These are phyloP conservation scores for Nomada hirtipes DNA, from an alignment of 2,888 invertebrate genomes.

Conservation along the genomic window DNA sequence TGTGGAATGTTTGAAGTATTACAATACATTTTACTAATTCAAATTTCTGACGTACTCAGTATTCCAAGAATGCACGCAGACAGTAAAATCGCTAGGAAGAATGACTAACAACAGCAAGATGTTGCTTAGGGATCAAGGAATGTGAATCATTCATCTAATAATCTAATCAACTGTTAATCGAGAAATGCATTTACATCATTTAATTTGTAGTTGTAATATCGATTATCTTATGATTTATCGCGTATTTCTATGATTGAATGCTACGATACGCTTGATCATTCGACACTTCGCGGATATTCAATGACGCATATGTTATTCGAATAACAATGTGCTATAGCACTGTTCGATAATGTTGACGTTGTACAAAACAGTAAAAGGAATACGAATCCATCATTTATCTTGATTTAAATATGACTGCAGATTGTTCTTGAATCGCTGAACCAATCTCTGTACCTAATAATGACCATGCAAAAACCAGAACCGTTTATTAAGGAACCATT, in stretches of 20 bases:
- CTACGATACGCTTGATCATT: slow-evolving; percentile 8
- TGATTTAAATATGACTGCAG: not conserved
- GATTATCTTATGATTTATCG: slow-evolving; percentile 54
- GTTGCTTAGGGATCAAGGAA: slow-evolving; percentile 12
- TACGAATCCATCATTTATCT: not conserved
- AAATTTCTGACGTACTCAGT: not conserved
- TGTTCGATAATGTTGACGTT: not conserved
- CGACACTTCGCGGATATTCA: slow-evolving; percentile 25
- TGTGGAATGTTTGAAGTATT: no score
- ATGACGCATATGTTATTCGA: slow-evolving; percentile 19
- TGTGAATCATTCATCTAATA: slow-evolving; percentile 35
- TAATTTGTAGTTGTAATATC: slow-evolving; percentile 25
- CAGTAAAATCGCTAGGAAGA: not conserved
- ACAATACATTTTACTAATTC: not conserved
- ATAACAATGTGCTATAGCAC: not conserved
- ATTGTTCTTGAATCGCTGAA: not conserved
- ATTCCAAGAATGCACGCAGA: not conserved
- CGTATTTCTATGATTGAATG: slow-evolving; percentile 27
- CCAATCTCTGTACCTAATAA: not conserved
- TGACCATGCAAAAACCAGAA: not conserved
- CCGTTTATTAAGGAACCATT: not conserved
- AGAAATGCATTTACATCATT: slow-evolving; percentile 45
- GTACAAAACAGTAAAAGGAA: not conserved
- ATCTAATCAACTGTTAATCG: slow-evolving; percentile 24
- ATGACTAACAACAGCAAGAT: slow-evolving; percentile 11